A percentile compares a stretch with the other conserved stretches of the same genome.
phyloP scores from a whole-genome alignment of 2,113 vertebrate species.

The Tragulus kanchil region DNA sequence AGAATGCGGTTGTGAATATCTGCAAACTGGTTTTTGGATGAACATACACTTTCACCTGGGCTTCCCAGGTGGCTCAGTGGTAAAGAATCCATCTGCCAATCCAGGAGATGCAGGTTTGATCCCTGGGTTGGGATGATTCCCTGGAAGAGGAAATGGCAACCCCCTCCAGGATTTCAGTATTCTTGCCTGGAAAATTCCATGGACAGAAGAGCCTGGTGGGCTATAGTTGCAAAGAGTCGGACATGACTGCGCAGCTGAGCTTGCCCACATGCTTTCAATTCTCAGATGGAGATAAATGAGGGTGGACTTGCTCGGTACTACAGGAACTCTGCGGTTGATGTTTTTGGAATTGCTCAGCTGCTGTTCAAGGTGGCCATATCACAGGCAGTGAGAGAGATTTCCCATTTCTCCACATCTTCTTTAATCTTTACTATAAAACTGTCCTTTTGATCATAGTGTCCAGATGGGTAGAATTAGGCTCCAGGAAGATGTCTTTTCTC shows the following conservation, averaged over 20 bases:
- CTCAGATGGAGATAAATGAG: not conserved
- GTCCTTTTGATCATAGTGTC: not conserved
- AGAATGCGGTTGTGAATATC: not conserved
- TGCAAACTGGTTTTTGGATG: not conserved
- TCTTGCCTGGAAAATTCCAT: not conserved
- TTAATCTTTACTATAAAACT: not conserved
- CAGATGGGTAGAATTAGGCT: not conserved
- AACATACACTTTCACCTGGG: not conserved
- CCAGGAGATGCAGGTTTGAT: not conserved
- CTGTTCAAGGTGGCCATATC: not conserved
- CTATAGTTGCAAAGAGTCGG: not conserved
- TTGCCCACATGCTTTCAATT: not conserved
- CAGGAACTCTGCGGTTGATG: not conserved
- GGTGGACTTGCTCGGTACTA: not conserved
- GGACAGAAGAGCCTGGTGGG: not conserved
- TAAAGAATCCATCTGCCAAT: too few species aligned
- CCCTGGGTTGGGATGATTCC: not conserved
- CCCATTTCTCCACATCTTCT: not conserved
- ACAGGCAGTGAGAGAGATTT: not conserved
- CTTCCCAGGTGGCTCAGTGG: not conserved
- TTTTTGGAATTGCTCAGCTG: slow-evolving; percentile 7
- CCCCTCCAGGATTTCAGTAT: not conserved
- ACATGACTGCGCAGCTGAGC: not conserved
- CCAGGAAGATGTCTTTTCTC: too few species aligned
- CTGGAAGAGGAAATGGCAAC: not conserved